Evolutionary conservation across 2,888 invertebrate species (phyloP).

Genomic region (Drosophila pullipes): DNA sequence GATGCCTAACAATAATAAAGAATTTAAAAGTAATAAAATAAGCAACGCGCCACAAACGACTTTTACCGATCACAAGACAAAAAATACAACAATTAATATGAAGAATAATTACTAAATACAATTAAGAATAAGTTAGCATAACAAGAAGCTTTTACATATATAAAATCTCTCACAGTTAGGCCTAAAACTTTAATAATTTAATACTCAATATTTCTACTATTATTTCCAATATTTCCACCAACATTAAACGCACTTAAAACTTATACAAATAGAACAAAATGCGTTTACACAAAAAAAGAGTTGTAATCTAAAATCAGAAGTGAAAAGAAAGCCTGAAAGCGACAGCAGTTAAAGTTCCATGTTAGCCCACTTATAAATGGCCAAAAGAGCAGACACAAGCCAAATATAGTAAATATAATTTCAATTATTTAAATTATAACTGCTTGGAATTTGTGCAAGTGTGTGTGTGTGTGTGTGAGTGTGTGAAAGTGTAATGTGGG

Average conservation of each 20-base stretch:
- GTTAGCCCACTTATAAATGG: not conserved
- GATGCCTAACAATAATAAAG: not conserved
- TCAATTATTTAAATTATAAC: slow-evolving; percentile 67
- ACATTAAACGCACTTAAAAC: not conserved
- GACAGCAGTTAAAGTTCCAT: not conserved
- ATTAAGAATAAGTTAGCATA: not conserved
- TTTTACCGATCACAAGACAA: slow-evolving; percentile 67
- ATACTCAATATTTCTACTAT: no score
- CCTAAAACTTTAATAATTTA: not conserved
- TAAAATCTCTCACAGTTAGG: not conserved
- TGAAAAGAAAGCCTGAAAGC: not conserved
- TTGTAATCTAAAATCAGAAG: not conserved
- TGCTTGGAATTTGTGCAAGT: slow-evolving; percentile 2
- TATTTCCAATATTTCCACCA: no score
- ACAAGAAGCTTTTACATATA: not conserved
- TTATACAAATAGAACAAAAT: slow-evolving; percentile 2
- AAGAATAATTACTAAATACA: slow-evolving; percentile 7
- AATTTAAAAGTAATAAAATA: slow-evolving; percentile 50
- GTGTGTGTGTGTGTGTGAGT: slow-evolving; percentile 20
- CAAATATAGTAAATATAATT: slow-evolving; percentile 28
- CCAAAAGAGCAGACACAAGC: not conserved
- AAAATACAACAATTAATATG: slow-evolving; percentile 19
- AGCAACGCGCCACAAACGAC: slow-evolving; percentile 68
- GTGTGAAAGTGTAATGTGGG: slow-evolving; percentile 40
- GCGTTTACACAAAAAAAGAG: not conserved